Percentiles rank a stretch among this genome's conserved stretches.
These are phyloP conservation scores for Tetranychus piercei DNA, from an alignment of 2,888 invertebrate genomes.

Conservation along the genomic window DNA sequence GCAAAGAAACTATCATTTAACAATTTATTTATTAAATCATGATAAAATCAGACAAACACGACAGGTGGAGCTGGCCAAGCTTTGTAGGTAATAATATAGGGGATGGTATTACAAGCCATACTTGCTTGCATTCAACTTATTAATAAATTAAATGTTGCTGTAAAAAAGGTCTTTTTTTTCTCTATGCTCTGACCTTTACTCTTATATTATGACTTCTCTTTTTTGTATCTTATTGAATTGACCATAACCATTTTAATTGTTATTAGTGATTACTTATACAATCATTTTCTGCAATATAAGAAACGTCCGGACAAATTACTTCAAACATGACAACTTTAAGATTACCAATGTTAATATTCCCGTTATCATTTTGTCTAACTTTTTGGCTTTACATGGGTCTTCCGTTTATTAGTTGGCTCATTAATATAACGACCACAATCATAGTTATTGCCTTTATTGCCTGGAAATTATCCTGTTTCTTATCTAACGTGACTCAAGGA, in stretches of 20 bases:
- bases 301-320: too few species aligned
- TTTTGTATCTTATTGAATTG: not conserved
- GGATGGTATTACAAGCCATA: too few species aligned
- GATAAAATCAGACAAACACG: too few species aligned
- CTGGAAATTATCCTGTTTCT: not conserved
- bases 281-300: too few species aligned
- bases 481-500: not conserved
- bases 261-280: too few species aligned
- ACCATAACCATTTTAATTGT: not conserved
- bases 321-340: not conserved
- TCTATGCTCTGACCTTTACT: not conserved
- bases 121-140: too few species aligned
- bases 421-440: not conserved
- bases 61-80: too few species aligned
- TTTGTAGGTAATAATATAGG: too few species aligned
- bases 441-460: not conserved
- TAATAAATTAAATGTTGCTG: too few species aligned
- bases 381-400: not conserved
- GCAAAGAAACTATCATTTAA: too few species aligned
- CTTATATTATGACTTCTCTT: not conserved
- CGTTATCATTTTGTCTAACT: not conserved
- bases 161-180: not conserved
- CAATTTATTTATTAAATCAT: too few species aligned
- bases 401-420: not conserved
- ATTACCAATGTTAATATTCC: slow-evolving; percentile 1